Base-by-base conservation (phyloP, 2,113 vertebrate genomes). In the Desmodus rotundus region DNA sequence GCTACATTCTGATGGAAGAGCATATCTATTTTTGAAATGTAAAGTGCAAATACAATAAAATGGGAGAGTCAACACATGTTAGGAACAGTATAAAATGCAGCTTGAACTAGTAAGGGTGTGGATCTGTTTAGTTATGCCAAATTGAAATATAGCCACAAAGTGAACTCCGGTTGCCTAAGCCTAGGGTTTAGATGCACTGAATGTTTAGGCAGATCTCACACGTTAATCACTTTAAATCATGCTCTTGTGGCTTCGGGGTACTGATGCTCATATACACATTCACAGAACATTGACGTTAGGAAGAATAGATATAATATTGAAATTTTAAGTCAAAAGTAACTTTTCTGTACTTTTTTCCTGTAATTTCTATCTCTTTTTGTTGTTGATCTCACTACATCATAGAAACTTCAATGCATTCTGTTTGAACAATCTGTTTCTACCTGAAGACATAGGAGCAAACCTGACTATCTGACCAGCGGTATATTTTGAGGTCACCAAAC, bases 21-120 rank as follows among this genome's bases (percentile, higher is more conserved):
- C 5, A 8, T 63, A 43, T n/a, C 72, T 77, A 72, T 87, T 63
- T 81, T 41, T 82, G 67, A n/a, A 90, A 84, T 43, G 22, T 56
- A 54, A 96, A 89, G 24, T 83, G 2, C 50, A 83, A 95, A 76
- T 56, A 77, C 95, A 93, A 97, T 83, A 94, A 43, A 80, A 50
- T 43, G 31, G n/a, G n/a, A 85, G 38, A 41, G 87, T 81, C 28
- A 50, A 87, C 28, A 70, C 70, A 87, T 26, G 15, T 77, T 77
- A 87, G 58, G 41, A 94, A 87, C 31, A 94, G 41, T n/a, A 88
- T n/a, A 76, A 80, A 92, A 56, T 82, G 7, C 52, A 90, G 72
- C 76, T 96, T 97, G 58, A 94, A 87, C 76, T 93, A 90, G 88
- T 96, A 70, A 65, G 26, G 24, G 54, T 38, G 84, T 94, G 67